These are phyloP conservation scores for Amiota mariae DNA, from an alignment of 2,888 invertebrate species.

Conservation along the genomic window DNA sequence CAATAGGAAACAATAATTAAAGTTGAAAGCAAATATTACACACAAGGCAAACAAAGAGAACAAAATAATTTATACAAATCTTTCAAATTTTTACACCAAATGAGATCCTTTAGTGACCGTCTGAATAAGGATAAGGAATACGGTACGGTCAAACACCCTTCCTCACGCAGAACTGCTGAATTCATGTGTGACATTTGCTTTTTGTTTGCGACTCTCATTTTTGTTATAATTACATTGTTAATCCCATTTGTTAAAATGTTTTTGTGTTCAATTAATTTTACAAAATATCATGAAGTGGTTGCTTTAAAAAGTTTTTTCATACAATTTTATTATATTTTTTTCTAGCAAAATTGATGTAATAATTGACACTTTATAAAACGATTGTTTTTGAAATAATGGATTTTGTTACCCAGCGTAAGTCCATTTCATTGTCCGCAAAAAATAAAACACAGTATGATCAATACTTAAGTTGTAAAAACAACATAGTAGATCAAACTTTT, in stretches of 20 bases:
- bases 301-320: not conserved
- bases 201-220: slow-evolving; percentile 50
- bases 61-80: slow-evolving; percentile 24
- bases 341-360: too few relatives aligned
- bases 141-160: slow-evolving; percentile 31
- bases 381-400: too few relatives aligned
- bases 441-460: too few relatives aligned
- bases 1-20: slow-evolving; percentile 59
- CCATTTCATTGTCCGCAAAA: too few relatives aligned
- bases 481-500: too few relatives aligned
- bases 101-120: slow-evolving; percentile 53
- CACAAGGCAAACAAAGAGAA: slow-evolving; percentile 14
- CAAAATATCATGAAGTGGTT: slow-evolving; percentile 38
- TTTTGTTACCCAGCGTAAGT: too few relatives aligned
- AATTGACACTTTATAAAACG: too few relatives aligned
- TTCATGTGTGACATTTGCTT: slow-evolving; percentile 29
- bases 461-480: too few relatives aligned
- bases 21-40: slow-evolving; percentile 56
- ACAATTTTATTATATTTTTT: too few relatives aligned
- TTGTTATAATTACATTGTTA: slow-evolving; percentile 62
- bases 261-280: slow-evolving; percentile 36
- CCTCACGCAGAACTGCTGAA: slow-evolving; percentile 26
- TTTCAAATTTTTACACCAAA: slow-evolving; percentile 39
- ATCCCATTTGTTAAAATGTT: slow-evolving; percentile 54
- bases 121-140: slow-evolving; percentile 22